Evolutionary conservation across 2,888 invertebrate genomes (phyloP).

Genomic region (Gandaritis pyraliata): DNA sequence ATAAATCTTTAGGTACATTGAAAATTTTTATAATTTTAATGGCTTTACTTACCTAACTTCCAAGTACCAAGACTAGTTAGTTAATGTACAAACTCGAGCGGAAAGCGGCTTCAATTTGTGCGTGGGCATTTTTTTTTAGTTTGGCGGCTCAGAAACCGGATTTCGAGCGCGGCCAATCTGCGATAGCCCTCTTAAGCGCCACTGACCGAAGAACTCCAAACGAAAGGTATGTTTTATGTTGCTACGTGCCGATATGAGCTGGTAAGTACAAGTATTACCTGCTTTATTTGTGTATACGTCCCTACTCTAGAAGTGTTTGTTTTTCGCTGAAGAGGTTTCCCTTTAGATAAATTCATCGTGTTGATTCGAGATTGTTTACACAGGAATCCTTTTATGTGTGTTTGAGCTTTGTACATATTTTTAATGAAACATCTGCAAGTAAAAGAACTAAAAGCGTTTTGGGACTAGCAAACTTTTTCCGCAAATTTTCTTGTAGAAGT

Average conservation of each 20-base stretch:
- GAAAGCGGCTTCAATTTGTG: too few relatives aligned
- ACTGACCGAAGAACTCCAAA: too few relatives aligned
- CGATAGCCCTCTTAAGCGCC: too few relatives aligned
- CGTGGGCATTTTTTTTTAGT: too few relatives aligned
- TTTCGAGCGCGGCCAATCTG: too few relatives aligned
- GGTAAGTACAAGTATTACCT: neutral
- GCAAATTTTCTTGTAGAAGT: constrained; percentile 2
- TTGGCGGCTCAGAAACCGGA: too few relatives aligned
- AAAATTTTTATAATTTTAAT: too few relatives aligned
- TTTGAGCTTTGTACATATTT: constrained; percentile 58
- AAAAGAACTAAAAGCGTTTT: constrained; percentile 28
- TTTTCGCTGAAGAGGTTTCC: constrained; percentile 72
- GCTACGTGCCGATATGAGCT: neutral
- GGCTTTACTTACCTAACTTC: too few relatives aligned
- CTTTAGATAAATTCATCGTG: constrained; percentile 74
- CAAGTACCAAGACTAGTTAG: too few relatives aligned
- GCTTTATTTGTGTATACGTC: constrained; percentile 6
- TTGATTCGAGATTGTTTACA: constrained; percentile 78
- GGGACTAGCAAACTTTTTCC: constrained; percentile 4
- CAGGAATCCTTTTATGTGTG: constrained; percentile 68
- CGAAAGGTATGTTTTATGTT: neutral
- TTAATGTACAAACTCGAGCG: too few relatives aligned
- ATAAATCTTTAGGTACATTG: too few relatives aligned
- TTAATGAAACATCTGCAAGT: constrained; percentile 37
- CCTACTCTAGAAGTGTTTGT: constrained; percentile 71